phyloP scores from a whole-genome alignment of 2,797 vertebrate genomes.

The Sciaenops ocellatus region DNA sequence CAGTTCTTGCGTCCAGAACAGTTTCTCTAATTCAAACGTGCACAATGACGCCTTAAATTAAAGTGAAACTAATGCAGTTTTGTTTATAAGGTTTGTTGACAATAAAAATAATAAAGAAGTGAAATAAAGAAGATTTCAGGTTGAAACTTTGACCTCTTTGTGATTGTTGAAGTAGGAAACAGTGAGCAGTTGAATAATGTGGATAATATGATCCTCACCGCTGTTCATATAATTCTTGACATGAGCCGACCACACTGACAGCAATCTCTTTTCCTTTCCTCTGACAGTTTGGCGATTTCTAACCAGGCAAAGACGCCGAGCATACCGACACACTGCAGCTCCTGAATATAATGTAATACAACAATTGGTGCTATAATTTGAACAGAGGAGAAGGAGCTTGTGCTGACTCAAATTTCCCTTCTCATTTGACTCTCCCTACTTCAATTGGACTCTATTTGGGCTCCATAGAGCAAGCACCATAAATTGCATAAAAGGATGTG shows the following conservation, averaged over 20 bases:
- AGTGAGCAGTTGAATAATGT: background rate
- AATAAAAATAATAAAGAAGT: background rate
- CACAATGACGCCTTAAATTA: background rate
- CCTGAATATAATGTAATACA: conserved; percentile 46
- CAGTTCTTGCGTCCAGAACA: background rate
- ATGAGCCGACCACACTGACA: conserved; percentile 2
- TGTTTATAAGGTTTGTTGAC: no score
- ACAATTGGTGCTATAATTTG: conserved; percentile 56
- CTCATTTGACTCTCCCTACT: conserved; percentile 66
- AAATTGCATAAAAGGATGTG: conserved; percentile 81
- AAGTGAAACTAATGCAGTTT: background rate
- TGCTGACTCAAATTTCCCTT: conserved; percentile 62
- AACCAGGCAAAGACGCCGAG: conserved; percentile 8
- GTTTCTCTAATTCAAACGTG: background rate
- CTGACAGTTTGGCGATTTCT: conserved; percentile 1
- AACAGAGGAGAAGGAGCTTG: conserved; percentile 46
- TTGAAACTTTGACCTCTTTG: background rate
- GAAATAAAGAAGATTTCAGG: background rate
- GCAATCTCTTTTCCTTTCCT: conserved; percentile 1
- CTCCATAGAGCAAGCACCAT: conserved; percentile 73
- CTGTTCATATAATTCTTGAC: background rate
- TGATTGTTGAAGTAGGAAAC: background rate
- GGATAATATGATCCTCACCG: background rate
- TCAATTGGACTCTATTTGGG: conserved; percentile 57
- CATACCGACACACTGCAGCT: background rate